Conservation (phyloP, 1,140 invertebrate genomes). For the Telenomus remus region DNA sequence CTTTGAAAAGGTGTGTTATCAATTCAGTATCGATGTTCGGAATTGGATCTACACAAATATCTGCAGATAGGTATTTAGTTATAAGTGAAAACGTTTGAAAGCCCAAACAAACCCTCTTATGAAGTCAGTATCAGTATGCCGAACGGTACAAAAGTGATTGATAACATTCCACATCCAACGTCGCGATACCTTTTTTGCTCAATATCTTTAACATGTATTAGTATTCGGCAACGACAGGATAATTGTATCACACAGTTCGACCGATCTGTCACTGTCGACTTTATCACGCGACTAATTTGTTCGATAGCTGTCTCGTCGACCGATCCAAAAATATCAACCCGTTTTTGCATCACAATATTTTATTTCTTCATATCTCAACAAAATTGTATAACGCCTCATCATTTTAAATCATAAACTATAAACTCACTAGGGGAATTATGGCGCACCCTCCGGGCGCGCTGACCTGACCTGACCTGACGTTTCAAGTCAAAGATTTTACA, state of each 20-base stretch:
- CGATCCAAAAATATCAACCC: background rate
- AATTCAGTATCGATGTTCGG: too few relatives aligned
- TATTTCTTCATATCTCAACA: background rate
- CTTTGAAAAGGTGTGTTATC: too few relatives aligned
- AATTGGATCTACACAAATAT: too few relatives aligned
- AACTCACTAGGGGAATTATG: too few relatives aligned
- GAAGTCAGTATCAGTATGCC: too few relatives aligned
- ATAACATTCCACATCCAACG: slow-evolving; percentile 36
- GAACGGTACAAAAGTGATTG: slow-evolving; percentile 13
- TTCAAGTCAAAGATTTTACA: too few relatives aligned
- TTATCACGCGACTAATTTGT: slow-evolving; percentile 73
- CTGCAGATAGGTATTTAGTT: too few relatives aligned
- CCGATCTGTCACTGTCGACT: slow-evolving; percentile 73
- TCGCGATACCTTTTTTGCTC: slow-evolving; percentile 21
- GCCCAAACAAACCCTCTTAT: too few relatives aligned
- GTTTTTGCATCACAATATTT: background rate
- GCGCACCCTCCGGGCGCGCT: too few relatives aligned
- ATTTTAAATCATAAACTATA: too few relatives aligned
- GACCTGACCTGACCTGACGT: too few relatives aligned
- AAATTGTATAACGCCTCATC: slow-evolving; percentile 9
- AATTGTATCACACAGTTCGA: slow-evolving; percentile 65
- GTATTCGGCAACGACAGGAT: slow-evolving; percentile 46
- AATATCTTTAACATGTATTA: slow-evolving; percentile 24
- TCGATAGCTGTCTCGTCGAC: slow-evolving; percentile 60
- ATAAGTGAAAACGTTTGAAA: too few relatives aligned